Conservation (phyloP, 2,888 invertebrate species). For the Tetanocera ferruginea region DNA sequence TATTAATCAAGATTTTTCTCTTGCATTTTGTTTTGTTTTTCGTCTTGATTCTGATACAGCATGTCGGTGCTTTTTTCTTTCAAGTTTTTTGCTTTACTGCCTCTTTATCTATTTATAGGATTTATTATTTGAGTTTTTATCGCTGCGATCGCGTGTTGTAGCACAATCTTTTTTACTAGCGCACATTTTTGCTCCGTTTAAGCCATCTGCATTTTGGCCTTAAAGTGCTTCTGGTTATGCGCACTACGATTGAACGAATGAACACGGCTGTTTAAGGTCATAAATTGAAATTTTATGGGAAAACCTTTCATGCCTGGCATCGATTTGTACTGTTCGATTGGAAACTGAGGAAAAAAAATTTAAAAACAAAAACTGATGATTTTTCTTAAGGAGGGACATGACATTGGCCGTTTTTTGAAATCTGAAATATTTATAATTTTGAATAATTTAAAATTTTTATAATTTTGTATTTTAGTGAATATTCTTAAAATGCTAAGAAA, state of each 20-base stretch:
- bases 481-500: no score
- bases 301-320: background rate
- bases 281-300: constrained; percentile 17
- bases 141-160: constrained; percentile 31
- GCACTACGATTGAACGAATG: background rate
- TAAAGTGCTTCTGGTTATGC: constrained; percentile 18
- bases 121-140: background rate
- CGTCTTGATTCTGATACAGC: background rate
- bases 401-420: no score
- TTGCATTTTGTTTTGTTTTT: constrained; percentile 5
- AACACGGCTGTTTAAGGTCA: background rate
- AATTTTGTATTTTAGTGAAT: no score
- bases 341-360: background rate
- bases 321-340: background rate
- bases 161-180: constrained; percentile 15
- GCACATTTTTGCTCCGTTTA: constrained; percentile 3
- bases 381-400: no score
- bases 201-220: background rate
- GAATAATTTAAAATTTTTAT: no score
- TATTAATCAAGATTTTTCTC: constrained; percentile 24
- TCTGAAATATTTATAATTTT: no score
- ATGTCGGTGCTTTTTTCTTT: background rate
- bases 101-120: background rate
- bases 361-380: background rate
- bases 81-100: background rate